These are phyloP conservation scores for Hippopotamyrus pictus DNA, from an alignment of 2,797 vertebrate species.

Conservation along the genomic window DNA sequence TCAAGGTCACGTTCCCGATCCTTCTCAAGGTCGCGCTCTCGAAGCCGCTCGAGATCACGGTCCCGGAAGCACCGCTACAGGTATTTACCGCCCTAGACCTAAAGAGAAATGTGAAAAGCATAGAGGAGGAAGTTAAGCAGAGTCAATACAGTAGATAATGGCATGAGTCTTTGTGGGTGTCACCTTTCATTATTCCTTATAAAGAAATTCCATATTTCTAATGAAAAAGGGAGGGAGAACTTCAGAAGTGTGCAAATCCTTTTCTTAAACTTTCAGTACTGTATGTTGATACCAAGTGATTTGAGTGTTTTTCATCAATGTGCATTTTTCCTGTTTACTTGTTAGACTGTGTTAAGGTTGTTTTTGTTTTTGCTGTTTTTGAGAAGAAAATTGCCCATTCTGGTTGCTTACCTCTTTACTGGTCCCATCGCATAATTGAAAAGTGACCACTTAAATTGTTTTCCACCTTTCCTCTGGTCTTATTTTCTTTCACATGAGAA, in stretches of 20 bases:
- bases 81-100: constrained; percentile 48
- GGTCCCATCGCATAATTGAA: neutral
- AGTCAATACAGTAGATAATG: neutral
- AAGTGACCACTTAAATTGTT: neutral
- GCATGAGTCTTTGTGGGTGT: neutral
- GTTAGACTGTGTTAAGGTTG: neutral
- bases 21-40: constrained; percentile 77
- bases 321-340: neutral
- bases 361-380: neutral
- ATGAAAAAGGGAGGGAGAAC: neutral
- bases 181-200: neutral
- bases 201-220: neutral
- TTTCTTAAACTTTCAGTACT: neutral
- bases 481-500: neutral
- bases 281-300: neutral
- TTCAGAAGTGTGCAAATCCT: neutral
- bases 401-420: neutral
- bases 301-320: neutral
- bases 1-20: constrained; percentile 78
- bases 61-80: constrained; percentile 85
- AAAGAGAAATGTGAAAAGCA: neutral
- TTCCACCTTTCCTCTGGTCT: neutral
- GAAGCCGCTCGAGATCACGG: constrained; percentile 75
- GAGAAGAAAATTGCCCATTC: neutral
- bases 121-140: neutral